Evolutionary conservation across 2,888 invertebrate species (phyloP).

Genomic region (Venusia cambrica): DNA sequence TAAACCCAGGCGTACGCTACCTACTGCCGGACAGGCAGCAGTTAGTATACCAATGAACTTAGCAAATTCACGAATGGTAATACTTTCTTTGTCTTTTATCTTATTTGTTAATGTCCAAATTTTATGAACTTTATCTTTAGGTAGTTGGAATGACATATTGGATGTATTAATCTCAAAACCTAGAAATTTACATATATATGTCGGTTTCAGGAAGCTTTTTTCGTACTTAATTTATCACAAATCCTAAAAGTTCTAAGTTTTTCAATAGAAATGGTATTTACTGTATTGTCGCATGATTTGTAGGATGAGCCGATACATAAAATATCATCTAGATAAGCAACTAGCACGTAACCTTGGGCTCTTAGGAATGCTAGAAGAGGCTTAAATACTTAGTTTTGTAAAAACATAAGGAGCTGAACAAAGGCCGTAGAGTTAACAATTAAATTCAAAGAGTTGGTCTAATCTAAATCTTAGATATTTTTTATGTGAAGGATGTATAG

Average conservation of each 20-base stretch:
- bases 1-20: slow-evolving; percentile 19
- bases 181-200: background rate
- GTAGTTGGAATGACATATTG: background rate
- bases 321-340: background rate
- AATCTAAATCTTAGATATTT: too few relatives aligned
- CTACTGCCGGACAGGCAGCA: slow-evolving; percentile 7
- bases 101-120: background rate
- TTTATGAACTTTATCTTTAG: background rate
- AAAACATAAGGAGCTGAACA: slow-evolving; percentile 1
- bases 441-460: too few relatives aligned
- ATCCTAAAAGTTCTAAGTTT: background rate
- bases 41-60: slow-evolving; percentile 7
- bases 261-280: background rate
- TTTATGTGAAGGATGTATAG: too few relatives aligned
- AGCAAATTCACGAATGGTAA: slow-evolving; percentile 6
- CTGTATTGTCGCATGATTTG: background rate
- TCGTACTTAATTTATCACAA: background rate
- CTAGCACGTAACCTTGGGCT: background rate
- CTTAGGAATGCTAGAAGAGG: background rate
- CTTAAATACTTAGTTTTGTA: slow-evolving; percentile 1
- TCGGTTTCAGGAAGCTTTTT: background rate
- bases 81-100: background rate
- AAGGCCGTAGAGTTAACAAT: too few relatives aligned
- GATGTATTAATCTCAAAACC: background rate
- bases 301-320: slow-evolving; percentile 1